A percentile compares a stretch with the other conserved stretches of the same genome.
Conservation (phyloP, 2,797 vertebrate genomes). For the Rhinatrema bivittatum region DNA sequence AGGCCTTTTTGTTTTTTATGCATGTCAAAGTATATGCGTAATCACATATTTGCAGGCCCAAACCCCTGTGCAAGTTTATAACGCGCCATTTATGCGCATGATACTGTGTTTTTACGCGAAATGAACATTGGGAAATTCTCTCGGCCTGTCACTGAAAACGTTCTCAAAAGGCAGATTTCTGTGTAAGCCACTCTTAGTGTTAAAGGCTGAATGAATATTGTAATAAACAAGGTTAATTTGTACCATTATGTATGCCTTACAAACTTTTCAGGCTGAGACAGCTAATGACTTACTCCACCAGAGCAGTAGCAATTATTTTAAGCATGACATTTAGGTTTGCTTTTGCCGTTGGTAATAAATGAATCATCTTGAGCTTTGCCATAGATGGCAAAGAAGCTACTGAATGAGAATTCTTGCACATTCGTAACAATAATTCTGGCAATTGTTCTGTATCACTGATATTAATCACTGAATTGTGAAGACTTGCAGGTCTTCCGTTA, state of each 20-base stretch:
- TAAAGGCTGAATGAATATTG: slow-evolving; percentile 12
- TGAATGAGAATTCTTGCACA: neutral
- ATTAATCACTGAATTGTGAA: neutral
- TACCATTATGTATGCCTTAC: slow-evolving; percentile 13
- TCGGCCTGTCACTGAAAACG: too few relatives aligned
- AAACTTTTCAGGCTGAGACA: neutral
- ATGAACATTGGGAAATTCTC: too few relatives aligned
- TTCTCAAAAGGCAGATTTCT: too few relatives aligned
- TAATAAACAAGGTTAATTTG: slow-evolving; percentile 16
- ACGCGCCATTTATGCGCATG: too few relatives aligned
- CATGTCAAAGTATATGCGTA: too few relatives aligned
- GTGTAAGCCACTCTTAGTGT: neutral
- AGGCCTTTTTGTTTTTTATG: too few relatives aligned
- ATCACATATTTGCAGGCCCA: too few relatives aligned
- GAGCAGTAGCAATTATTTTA: slow-evolving; percentile 5
- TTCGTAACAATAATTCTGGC: neutral
- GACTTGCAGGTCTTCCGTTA: neutral
- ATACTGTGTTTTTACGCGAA: too few relatives aligned
- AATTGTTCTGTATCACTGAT: neutral
- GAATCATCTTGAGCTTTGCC: slow-evolving; percentile 5
- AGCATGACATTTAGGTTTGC: neutral
- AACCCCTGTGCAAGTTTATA: too few relatives aligned
- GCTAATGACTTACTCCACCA: neutral
- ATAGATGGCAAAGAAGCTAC: neutral
- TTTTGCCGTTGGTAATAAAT: slow-evolving; percentile 4